Base-by-base conservation (phyloP, 1,140 invertebrate genomes). In the Drosophila kurseongensis region DNA sequence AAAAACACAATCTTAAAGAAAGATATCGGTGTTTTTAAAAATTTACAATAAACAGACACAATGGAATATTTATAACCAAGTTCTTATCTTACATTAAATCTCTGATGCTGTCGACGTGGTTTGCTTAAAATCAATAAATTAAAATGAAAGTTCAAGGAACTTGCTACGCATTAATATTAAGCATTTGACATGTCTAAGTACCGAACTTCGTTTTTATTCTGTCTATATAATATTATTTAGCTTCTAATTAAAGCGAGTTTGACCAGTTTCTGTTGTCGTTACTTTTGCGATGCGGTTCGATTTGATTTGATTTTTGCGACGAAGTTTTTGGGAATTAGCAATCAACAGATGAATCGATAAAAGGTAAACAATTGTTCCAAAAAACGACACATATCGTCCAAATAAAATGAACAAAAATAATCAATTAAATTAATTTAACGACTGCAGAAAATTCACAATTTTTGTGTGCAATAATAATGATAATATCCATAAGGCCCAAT, bases 191-290 rank as follows among this genome's bases (percentile, higher is more conserved):
- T 75, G 72, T 44, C 72, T 56, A 74, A 75, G 72, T 62, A 56
- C 50, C 69, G 50, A 56, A 54, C 56, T 59, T 61, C 52, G 50
- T 44, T 69, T 68, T 56, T 48, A 71, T 68, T 68, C 51, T 51
- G 56, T 63, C 69, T 58, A 73, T 68, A 74, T 75, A 56, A 57
- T 75, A 62, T 75, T 86, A 63, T 66, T 72, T 75, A 51, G 44
- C 58, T 56, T 78, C 69, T 88, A 88, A 88, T 86, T 86, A 88
- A 88, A 88, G 14, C 82, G 75, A 66, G 82, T 86, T 82, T 76
- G 61, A 54, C 82, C 50, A 63, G 82, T 85, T 86, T 69, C 36
- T 48, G 36, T 29, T 40, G 12, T 40, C 13, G 52, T 40, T 55
- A 42, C 40, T 62, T 50, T 65, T 68, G 59, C 47, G 59, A 36